phyloP scores from a whole-genome alignment of 2,888 invertebrate species.

The Alcis repandata region DNA sequence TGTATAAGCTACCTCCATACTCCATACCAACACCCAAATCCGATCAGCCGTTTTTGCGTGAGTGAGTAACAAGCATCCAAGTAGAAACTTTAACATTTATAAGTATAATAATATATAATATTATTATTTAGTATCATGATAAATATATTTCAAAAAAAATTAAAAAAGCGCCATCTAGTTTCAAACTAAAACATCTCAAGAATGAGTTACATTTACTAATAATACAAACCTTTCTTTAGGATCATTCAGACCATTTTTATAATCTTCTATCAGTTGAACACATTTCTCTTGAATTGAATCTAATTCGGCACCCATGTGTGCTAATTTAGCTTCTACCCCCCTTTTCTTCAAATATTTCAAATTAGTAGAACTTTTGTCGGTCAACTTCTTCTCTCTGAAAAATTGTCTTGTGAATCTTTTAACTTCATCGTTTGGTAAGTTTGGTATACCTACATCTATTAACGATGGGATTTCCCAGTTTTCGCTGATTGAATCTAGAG shows the following conservation, averaged over 20 bases:
- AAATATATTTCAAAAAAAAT: too few species aligned
- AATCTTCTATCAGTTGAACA: not conserved
- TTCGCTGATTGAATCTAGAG: not conserved
- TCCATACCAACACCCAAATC: too few species aligned
- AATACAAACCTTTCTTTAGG: conserved; percentile 5
- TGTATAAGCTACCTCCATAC: too few species aligned
- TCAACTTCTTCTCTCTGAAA: not conserved
- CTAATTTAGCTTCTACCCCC: not conserved
- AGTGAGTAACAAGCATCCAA: too few species aligned
- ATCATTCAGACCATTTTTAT: not conserved
- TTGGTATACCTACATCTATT: not conserved
- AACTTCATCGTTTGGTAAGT: not conserved
- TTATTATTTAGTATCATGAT: too few species aligned
- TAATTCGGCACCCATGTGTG: not conserved
- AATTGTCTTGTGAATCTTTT: not conserved
- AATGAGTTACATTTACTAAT: not conserved
- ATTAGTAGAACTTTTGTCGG: not conserved
- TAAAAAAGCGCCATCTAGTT: too few species aligned
- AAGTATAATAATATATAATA: too few species aligned
- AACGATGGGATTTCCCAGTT: conserved; percentile 8
- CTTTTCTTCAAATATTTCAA: not conserved
- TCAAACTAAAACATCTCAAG: too few species aligned
- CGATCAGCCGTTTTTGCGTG: too few species aligned
- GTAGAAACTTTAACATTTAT: too few species aligned
- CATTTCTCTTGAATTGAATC: not conserved